These are phyloP conservation scores for Leptocoma aspasia DNA, from an alignment of 2,113 vertebrate genomes.

Conservation along the genomic window DNA sequence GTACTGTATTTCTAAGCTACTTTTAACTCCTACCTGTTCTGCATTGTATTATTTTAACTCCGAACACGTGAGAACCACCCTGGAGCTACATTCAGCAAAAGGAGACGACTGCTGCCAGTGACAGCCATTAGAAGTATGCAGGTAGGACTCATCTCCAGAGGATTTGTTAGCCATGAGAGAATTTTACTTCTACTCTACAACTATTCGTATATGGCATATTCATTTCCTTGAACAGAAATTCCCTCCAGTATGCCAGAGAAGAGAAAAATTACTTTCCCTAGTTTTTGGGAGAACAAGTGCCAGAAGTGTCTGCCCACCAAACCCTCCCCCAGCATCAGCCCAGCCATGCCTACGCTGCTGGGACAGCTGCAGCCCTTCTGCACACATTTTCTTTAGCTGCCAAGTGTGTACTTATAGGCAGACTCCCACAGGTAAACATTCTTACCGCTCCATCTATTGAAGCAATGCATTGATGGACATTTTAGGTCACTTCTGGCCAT, in stretches of 20 bases:
- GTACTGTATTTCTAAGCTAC: background rate
- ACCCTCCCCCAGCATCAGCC: background rate
- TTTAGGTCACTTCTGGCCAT: background rate
- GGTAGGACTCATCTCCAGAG: background rate
- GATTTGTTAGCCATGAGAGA: background rate
- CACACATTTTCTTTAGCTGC: background rate
- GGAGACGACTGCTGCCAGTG: rapidly evolving
- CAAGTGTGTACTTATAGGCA: background rate
- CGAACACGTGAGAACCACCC: background rate
- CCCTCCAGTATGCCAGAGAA: background rate
- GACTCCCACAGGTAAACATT: rapidly evolving
- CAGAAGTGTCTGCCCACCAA: background rate
- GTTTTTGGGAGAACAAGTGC: background rate
- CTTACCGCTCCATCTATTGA: background rate
- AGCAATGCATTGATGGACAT: background rate
- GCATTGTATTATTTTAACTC: background rate
- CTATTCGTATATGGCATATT: background rate
- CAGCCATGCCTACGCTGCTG: rapidly evolving
- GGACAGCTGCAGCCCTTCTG: background rate
- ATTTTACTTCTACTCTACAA: background rate
- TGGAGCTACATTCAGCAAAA: background rate
- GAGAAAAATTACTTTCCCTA: background rate
- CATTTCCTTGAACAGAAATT: background rate
- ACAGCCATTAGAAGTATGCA: rapidly evolving
- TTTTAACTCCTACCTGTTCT: background rate